These are phyloP conservation scores for Rhizomys pruinosus DNA, from an alignment of 2,113 vertebrate genomes.

Conservation along the genomic window DNA sequence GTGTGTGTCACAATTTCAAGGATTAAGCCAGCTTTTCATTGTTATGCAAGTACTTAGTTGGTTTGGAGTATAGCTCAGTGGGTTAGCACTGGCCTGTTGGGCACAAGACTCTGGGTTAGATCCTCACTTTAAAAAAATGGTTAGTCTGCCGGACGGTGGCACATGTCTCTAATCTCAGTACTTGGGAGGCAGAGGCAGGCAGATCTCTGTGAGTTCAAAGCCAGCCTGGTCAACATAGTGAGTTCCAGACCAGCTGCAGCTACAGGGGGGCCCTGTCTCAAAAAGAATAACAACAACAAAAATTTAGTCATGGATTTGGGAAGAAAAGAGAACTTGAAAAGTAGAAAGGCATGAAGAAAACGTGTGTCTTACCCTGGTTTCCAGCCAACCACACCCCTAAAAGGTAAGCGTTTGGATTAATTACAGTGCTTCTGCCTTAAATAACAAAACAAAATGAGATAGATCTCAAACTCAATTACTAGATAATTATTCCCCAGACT, in stretches of 20 bases:
- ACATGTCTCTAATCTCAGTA: too few species aligned
- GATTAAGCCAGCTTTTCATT: neutral
- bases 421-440: neutral
- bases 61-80: neutral
- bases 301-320: neutral
- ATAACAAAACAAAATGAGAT: neutral
- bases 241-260: too few species aligned
- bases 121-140: neutral
- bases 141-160: too few species aligned
- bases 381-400: neutral
- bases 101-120: neutral
- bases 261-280: too few species aligned
- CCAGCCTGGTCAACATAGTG: too few species aligned
- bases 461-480: neutral
- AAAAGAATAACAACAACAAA: too few species aligned
- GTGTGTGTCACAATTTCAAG: neutral
- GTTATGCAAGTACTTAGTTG: neutral
- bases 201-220: too few species aligned
- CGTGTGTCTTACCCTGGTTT: neutral
- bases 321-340: neutral
- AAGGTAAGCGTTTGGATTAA: neutral
- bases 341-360: conserved; percentile 10
- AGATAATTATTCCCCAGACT: neutral
- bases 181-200: too few species aligned
- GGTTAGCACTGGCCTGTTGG: neutral